Evolutionary conservation across 2,113 vertebrate genomes (phyloP), one percentile per base, ranked within the genome.

Genomic region (Microcebus jonahi): DNA sequence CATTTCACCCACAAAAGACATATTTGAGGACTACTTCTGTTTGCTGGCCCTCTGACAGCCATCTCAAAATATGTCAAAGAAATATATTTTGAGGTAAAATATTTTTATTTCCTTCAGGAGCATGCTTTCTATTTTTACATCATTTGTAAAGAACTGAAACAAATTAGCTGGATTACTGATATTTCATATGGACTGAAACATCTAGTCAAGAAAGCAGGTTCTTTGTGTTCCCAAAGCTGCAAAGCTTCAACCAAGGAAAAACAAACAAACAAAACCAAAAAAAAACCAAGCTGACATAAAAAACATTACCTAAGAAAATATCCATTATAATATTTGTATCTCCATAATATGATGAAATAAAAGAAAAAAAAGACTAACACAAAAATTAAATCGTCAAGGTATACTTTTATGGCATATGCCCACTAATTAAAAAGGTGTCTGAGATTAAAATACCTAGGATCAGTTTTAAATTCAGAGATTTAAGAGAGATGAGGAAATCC

Each of bases 381-480:
- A 1, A 61, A 80, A 94, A 65, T 8, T 20, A 81, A 83, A 27
- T 57, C 53, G 23, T 39, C 13, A 6, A 55, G 67, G n/a, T 53
- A n/a, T 7, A 81, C 0, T 18, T 65, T 88, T 36, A 87, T 42
- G 67, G 36, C 6, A 36, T 45, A 61, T 53, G 14, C 5, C 73
- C 36, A 65, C 17, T 71, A 29, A 39, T 81, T 63, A 59, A 90
- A 50, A 65, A 31, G 36, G 70, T 75, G 8, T 55, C 48, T 5
- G 20, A 67, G 12, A 87, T 48, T 71, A 6, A 36, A 53, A 15
- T 65, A 27, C 27, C 42, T 14, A 84, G 6, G 11, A 39, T 63
- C 10, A 83, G 15, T 65, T 92, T 36, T 31, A 92, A 93, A 76
- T 70, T 50, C n/a, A 96, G 45, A 90, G 68, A 77, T 75, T 87